Percentiles rank a stretch among this genome's conserved stretches.
These are phyloP conservation scores for Sebastes alutus DNA, from an alignment of 2,797 vertebrate genomes.

Conservation along the genomic window DNA sequence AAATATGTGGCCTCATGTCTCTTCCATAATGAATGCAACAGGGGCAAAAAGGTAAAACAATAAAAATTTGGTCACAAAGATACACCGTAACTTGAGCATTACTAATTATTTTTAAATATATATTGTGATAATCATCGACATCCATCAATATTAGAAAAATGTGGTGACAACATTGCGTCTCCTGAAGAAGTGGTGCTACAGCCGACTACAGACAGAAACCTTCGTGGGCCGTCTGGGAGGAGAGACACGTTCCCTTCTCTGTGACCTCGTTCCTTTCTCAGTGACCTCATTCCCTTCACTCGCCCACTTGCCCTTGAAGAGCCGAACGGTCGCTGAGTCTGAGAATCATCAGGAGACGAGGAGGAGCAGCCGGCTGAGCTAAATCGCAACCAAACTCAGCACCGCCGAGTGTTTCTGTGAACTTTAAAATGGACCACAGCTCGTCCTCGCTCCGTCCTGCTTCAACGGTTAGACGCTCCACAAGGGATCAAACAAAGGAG, in stretches of 20 bases:
- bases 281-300: slow-evolving; percentile 35
- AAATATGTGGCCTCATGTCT: too few species aligned
- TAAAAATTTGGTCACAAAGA: background rate
- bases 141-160: too few species aligned
- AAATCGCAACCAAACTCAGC: slow-evolving; percentile 40
- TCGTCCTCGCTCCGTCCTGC: slow-evolving; percentile 27
- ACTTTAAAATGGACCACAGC: slow-evolving; percentile 2
- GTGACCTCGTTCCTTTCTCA: slow-evolving; percentile 34
- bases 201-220: too few species aligned
- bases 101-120: too few species aligned
- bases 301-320: slow-evolving; percentile 22
- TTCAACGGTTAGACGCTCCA: slow-evolving; percentile 6
- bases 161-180: too few species aligned
- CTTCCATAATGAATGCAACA: background rate
- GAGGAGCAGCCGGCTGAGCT: slow-evolving; percentile 21
- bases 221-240: too few species aligned
- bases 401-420: background rate
- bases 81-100: too few species aligned
- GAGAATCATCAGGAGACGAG: slow-evolving; percentile 25
- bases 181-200: too few species aligned
- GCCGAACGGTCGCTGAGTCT: slow-evolving; percentile 20
- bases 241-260: slow-evolving; percentile 6
- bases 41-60: too few species aligned
- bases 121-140: too few species aligned
- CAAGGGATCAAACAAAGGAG: slow-evolving; percentile 41